phyloP scores from a whole-genome alignment of 2,797 vertebrate species.

The Poeciliopsis infans region DNA sequence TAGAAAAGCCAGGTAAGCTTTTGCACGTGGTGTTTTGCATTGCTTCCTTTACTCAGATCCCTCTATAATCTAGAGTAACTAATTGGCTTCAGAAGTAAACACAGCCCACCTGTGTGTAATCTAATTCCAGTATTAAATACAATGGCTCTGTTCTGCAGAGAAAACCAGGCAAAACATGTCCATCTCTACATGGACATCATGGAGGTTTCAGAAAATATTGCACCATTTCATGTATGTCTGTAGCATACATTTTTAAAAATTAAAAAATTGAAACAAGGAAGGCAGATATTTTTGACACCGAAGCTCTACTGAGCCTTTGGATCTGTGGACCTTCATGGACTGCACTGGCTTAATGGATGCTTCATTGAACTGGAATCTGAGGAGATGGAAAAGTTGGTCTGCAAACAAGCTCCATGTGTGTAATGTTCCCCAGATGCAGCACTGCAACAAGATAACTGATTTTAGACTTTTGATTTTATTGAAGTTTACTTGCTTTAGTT shows the following conservation, averaged over 20 bases:
- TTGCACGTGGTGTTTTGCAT: background rate
- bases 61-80: background rate
- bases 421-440: background rate
- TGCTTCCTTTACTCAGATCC: background rate
- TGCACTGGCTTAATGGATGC: background rate
- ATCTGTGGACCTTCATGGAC: background rate
- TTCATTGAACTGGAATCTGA: background rate
- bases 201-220: background rate
- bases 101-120: background rate
- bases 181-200: too few species aligned
- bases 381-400: background rate
- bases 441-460: background rate
- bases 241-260: background rate
- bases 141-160: background rate
- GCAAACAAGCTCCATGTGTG: background rate
- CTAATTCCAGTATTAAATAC: background rate
- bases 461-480: background rate
- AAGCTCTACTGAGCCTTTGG: background rate
- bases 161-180: background rate
- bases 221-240: background rate
- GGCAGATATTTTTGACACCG: background rate
- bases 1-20: too few species aligned
- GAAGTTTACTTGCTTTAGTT: background rate
- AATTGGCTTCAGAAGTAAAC: background rate
- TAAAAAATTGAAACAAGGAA: background rate